Base-by-base conservation (phyloP, 2,113 vertebrate genomes). In the Crocuta crocuta region DNA sequence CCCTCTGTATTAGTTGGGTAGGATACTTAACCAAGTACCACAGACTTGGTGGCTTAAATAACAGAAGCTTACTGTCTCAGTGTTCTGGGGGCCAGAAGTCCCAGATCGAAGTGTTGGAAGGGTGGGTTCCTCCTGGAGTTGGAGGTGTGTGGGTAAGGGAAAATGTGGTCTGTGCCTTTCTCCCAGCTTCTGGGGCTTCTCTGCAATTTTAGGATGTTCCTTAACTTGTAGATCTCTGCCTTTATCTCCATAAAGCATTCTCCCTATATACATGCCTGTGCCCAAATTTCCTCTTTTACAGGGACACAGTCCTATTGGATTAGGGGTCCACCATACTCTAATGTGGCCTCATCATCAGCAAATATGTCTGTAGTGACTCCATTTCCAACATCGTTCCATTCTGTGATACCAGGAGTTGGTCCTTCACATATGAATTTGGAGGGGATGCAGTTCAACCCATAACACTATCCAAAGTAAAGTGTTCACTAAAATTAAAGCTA, bases 101-200 rank as follows among this genome's bases (percentile, higher is more conserved):
- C 1, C 4, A 86, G 66, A 16, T 8, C 0, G 1, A n/a, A 11
- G 24, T 26, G 13, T 53, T 24, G 21, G 19, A 4, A 81, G 28
- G 2, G 16, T 8, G 28, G n/a, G 3, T 35, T 79, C 24, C 31
- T 48, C 26, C 26, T 4, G 4, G 73, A 39, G 7, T 10, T 12
- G n/a, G 11, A 24, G 11, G 4, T 39, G 4, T 39, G 3, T 15
- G 15, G 24, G 0, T 4, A 17, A 35, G 45, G 28, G 19, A 39
- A 43, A 50, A 33, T n/a, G 17, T 35, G 1, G 2, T 65, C 39
- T 1, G 1, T 8, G 17, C 23, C 9, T 50, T 21, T 35, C n/a
- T 78, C 9, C 39, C 33, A 3, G 31, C 43, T 11, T 17, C 15
- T 1, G 45, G 31, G 2, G 26, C 15, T 31, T 35, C 55, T 1